phyloP scores from a whole-genome alignment of 1,140 invertebrate species.

The Babylonia areolata region DNA sequence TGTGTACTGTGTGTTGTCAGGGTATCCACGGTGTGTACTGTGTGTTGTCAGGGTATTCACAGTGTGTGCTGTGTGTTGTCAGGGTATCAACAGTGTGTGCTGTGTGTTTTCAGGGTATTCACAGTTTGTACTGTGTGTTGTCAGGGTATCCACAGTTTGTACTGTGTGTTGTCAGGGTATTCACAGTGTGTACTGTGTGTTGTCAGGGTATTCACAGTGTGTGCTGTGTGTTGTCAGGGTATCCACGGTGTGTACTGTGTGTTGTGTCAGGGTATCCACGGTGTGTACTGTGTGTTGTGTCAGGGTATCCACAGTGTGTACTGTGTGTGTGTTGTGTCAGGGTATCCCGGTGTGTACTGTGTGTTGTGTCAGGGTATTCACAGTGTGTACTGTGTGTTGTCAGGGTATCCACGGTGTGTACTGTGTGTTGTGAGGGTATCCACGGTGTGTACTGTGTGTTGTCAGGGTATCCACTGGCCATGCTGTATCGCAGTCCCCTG shows the following conservation, averaged over 20 bases:
- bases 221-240: constrained; percentile 64
- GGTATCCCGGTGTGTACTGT: background rate
- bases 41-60: background rate
- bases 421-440: background rate
- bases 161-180: background rate
- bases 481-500: constrained; percentile 80
- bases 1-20: background rate
- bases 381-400: background rate
- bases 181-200: background rate
- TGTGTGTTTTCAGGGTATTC: constrained; percentile 84
- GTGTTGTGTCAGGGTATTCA: background rate
- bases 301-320: background rate
- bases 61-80: background rate
- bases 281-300: background rate
- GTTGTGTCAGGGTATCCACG: background rate
- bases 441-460: constrained; percentile 46
- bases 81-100: background rate
- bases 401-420: too few relatives aligned
- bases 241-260: background rate
- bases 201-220: background rate
- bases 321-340: background rate
- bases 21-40: too few relatives aligned
- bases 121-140: constrained; percentile 82
- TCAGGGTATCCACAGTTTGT: background rate
- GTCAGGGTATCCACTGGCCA: constrained; percentile 87